Percentiles rank a stretch among this genome's conserved stretches.
phyloP scores from a whole-genome alignment of 35 echinoderm and acorn worm species.

The Acanthaster planci region DNA sequence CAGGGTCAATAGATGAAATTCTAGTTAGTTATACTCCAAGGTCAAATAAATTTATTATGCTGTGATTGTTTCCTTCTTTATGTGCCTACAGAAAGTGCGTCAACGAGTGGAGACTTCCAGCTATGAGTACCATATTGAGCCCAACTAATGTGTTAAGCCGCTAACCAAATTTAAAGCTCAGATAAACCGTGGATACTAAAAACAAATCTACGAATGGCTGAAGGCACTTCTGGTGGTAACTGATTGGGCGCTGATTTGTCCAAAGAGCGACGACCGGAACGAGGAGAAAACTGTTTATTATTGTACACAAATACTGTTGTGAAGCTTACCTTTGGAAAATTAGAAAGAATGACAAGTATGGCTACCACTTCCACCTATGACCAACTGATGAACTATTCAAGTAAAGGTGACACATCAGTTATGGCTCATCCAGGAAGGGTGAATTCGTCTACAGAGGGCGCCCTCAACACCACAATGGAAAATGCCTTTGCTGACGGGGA shows the following conservation, averaged over 20 bases:
- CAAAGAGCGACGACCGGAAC: too few species aligned
- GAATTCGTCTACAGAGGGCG: background rate
- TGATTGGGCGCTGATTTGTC: background rate
- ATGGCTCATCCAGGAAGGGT: background rate
- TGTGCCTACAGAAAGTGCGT: too few species aligned
- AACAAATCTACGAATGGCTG: background rate
- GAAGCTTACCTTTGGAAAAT: background rate
- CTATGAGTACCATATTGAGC: too few species aligned
- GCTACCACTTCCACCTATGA: background rate
- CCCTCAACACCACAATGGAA: background rate
- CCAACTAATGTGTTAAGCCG: too few species aligned
- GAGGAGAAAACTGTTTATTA: background rate
- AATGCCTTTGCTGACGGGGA: constrained; percentile 1
- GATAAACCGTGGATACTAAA: background rate
- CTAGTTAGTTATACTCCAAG: too few species aligned
- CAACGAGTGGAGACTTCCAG: too few species aligned
- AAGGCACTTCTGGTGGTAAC: background rate
- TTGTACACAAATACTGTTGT: background rate
- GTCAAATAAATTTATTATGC: too few species aligned
- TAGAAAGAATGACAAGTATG: background rate
- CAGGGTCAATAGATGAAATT: too few species aligned
- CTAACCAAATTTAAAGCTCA: background rate
- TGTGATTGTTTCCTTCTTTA: too few species aligned
- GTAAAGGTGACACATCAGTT: background rate
- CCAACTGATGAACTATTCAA: background rate